phyloP scores from a whole-genome alignment of 2,797 vertebrate species.

The Urocyon cinereoargenteus region DNA sequence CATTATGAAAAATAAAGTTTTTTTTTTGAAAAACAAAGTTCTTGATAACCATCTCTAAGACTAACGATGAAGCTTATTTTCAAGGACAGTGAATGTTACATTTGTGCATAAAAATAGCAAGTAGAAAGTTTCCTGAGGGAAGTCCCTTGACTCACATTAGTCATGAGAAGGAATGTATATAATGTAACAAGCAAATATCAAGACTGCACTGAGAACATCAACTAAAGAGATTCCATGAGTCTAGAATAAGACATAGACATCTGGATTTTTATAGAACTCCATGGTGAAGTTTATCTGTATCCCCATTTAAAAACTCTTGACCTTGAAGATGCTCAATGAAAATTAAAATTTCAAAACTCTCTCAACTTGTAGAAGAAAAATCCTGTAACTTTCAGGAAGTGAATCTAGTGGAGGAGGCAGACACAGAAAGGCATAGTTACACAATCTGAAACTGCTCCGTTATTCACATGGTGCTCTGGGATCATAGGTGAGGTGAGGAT shows the following conservation, averaged over 20 bases:
- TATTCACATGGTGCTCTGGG: background rate
- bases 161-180: background rate
- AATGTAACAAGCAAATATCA: background rate
- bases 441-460: background rate
- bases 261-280: background rate
- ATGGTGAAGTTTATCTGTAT: background rate
- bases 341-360: background rate
- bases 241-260: background rate
- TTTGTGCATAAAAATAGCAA: background rate
- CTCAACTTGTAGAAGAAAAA: background rate
- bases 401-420: background rate
- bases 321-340: background rate
- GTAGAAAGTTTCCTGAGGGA: background rate
- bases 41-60: background rate
- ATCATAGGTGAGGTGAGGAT: rapidly evolving
- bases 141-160: background rate
- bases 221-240: background rate
- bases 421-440: background rate
- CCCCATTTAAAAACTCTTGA: background rate
- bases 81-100: background rate
- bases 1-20: background rate
- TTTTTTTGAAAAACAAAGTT: background rate
- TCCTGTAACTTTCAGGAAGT: background rate
- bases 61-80: background rate
- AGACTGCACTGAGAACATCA: background rate